Evolutionary conservation across 2,888 invertebrate genomes (phyloP).

Genomic region (Coleophora deauratella): DNA sequence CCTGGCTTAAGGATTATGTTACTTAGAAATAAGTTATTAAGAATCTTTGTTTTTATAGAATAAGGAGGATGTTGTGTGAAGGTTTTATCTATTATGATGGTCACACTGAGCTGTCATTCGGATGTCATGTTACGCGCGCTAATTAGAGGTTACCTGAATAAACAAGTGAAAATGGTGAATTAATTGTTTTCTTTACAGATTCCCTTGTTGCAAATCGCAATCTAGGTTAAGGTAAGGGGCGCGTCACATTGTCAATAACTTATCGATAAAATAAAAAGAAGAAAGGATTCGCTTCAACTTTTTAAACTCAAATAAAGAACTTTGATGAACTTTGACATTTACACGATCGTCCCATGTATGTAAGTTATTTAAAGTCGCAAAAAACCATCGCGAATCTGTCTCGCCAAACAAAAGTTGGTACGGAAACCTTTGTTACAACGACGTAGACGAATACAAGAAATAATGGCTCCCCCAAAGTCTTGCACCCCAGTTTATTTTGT

Average conservation of each 20-base stretch:
- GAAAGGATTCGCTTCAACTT: too few relatives aligned
- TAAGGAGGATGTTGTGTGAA: too few relatives aligned
- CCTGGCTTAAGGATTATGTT: too few relatives aligned
- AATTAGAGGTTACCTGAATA: too few relatives aligned
- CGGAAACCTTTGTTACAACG: slow-evolving; percentile 32
- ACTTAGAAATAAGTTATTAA: too few relatives aligned
- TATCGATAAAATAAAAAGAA: slow-evolving; percentile 8
- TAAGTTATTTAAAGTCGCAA: slow-evolving; percentile 32
- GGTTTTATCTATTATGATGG: too few relatives aligned
- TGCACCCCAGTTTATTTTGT: slow-evolving; percentile 31
- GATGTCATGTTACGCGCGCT: too few relatives aligned
- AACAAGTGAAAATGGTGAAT: too few relatives aligned
- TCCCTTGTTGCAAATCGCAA: slow-evolving; percentile 1
- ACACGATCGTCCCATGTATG: slow-evolving; percentile 40
- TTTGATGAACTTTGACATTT: slow-evolving; percentile 59
- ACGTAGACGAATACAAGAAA: slow-evolving; percentile 30
- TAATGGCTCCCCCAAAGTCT: slow-evolving; percentile 51
- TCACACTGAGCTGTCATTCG: too few relatives aligned
- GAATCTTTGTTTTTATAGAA: too few relatives aligned
- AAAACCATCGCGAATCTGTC: slow-evolving; percentile 51
- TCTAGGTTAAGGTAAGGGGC: background rate
- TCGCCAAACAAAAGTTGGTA: slow-evolving; percentile 45
- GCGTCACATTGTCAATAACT: slow-evolving; percentile 5
- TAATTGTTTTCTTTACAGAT: too few relatives aligned
- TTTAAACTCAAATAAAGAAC: slow-evolving; percentile 9